Percentiles rank a stretch among this genome's conserved stretches.
Evolutionary conservation across 2,797 vertebrate genomes (phyloP).

Genomic region (Limosa lapponica): DNA sequence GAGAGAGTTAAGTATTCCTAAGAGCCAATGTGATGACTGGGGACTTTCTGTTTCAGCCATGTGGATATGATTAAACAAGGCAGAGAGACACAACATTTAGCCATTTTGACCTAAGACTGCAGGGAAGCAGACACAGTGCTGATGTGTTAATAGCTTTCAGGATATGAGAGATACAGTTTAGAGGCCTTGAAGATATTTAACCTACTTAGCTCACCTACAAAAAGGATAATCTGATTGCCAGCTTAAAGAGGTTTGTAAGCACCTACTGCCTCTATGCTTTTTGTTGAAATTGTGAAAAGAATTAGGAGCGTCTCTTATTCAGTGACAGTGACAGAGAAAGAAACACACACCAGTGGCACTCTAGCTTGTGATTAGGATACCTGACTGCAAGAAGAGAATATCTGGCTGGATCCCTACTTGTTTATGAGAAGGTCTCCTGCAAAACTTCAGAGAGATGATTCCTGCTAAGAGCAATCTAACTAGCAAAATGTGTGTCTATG

Average conservation of each 20-base stretch:
- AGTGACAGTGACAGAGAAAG: background rate
- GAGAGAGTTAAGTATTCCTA: background rate
- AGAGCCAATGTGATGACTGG: background rate
- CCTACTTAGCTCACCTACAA: conserved; percentile 25
- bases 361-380: background rate
- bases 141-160: background rate
- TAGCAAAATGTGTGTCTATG: background rate
- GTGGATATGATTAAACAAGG: background rate
- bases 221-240: conserved; percentile 40
- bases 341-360: background rate
- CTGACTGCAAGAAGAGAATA: background rate
- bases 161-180: background rate
- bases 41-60: background rate
- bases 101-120: background rate
- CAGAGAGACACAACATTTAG: background rate
- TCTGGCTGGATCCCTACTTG: background rate
- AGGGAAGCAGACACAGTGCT: background rate
- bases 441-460: background rate
- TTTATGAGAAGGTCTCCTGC: background rate
- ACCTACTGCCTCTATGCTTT: background rate
- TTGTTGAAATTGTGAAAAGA: background rate
- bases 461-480: background rate
- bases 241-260: background rate
- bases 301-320: background rate
- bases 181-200: conserved; percentile 37